Evolutionary conservation across 2,113 vertebrate species (phyloP).

Genomic region (Orthonyx spaldingii): DNA sequence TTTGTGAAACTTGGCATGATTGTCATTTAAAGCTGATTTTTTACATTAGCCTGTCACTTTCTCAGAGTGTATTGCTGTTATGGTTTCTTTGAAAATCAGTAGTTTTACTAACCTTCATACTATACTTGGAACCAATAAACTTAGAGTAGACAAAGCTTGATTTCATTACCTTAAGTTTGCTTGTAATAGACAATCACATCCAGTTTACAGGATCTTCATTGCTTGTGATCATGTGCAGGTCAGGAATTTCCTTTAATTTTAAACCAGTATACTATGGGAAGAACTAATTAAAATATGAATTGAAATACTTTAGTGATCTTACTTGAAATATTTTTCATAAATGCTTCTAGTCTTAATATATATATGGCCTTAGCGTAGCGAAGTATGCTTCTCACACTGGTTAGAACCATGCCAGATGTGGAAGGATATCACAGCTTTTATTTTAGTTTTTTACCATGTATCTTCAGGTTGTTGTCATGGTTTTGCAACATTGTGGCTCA

Average conservation of each 20-base stretch:
- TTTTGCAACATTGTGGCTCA: neutral
- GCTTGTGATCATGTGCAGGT: neutral
- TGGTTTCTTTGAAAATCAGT: neutral
- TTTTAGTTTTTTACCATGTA: neutral
- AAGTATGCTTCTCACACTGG: neutral
- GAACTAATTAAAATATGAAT: accelerated
- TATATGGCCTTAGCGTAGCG: neutral
- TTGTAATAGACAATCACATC: neutral
- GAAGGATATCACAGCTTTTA: neutral
- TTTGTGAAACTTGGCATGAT: neutral
- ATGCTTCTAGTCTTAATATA: neutral
- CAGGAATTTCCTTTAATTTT: neutral
- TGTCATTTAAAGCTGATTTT: neutral
- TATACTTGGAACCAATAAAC: neutral
- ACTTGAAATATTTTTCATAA: neutral
- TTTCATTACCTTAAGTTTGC: neutral
- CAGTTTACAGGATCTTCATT: neutral
- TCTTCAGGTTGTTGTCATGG: neutral
- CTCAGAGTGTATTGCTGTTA: neutral
- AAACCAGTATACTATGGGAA: neutral
- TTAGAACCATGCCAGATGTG: neutral
- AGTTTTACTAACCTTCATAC: neutral
- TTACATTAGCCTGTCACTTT: neutral
- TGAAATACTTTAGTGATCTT: neutral
- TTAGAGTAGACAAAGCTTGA: neutral